Conservation (phyloP, 2,797 vertebrate genomes). For the Merluccius polli region DNA sequence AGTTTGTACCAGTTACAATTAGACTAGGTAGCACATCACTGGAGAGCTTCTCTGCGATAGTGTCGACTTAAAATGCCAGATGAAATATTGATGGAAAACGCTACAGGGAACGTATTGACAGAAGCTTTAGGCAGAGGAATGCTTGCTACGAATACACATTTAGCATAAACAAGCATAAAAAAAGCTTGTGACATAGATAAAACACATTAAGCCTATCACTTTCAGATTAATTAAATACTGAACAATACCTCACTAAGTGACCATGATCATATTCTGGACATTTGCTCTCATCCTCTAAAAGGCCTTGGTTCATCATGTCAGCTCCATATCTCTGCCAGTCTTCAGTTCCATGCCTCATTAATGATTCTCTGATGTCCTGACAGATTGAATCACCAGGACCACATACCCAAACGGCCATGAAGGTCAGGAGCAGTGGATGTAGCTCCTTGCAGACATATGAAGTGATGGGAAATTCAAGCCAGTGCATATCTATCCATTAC, state of each 20-base stretch:
- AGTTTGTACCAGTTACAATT: conserved; percentile 60
- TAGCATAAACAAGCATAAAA: background rate
- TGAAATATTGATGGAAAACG: background rate
- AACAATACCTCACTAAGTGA: background rate
- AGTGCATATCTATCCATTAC: conserved; percentile 31
- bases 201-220: background rate
- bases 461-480: conserved; percentile 41
- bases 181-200: background rate
- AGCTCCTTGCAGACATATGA: conserved; percentile 45
- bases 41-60: background rate
- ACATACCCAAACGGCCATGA: conserved; percentile 60
- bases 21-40: conserved; percentile 34
- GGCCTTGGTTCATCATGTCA: conserved; percentile 50
- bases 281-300: conserved; percentile 46
- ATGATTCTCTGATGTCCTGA: conserved; percentile 51
- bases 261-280: conserved; percentile 30
- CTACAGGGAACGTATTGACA: background rate
- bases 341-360: conserved; percentile 44
- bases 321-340: conserved; percentile 44
- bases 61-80: background rate
- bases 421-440: conserved; percentile 46
- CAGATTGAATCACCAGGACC: conserved; percentile 56
- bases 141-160: background rate
- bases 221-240: background rate
- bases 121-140: background rate